Evolutionary conservation across 2,888 invertebrate genomes (phyloP).

Genomic region (Lottia gigantea): DNA sequence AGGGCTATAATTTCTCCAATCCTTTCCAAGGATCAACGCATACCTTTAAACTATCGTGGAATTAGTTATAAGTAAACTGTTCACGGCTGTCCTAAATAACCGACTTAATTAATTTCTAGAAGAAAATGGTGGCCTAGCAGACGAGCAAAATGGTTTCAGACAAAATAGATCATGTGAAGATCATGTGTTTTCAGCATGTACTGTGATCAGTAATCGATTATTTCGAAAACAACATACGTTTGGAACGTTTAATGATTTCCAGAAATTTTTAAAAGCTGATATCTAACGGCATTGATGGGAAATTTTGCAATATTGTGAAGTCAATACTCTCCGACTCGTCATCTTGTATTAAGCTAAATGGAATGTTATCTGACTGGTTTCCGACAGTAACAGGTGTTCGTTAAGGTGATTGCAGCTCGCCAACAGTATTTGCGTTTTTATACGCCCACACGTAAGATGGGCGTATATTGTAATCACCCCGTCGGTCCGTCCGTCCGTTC

Average conservation of each 20-base stretch:
- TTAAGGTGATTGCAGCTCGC: no score
- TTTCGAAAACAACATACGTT: neutral
- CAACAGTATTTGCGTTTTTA: no score
- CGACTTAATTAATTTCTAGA: neutral
- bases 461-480: no score
- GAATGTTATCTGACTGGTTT: neutral
- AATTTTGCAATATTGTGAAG: neutral
- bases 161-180: neutral
- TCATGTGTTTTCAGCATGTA: neutral
- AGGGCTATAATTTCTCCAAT: neutral
- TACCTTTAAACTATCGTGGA: neutral
- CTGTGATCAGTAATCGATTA: neutral
- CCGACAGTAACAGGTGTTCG: neutral
- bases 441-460: no score
- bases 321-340: neutral
- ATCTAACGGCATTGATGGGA: neutral
- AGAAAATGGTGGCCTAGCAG: neutral
- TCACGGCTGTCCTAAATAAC: neutral
- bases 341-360: neutral
- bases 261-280: neutral
- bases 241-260: constrained; percentile 1
- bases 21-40: neutral
- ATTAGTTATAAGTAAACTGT: constrained; percentile 1
- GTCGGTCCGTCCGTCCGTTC: no score
- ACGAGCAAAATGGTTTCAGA: constrained; percentile 6